phyloP scores from a whole-genome alignment of 64 coral and sea anemone species.

The Cladopsammia gracilis region DNA sequence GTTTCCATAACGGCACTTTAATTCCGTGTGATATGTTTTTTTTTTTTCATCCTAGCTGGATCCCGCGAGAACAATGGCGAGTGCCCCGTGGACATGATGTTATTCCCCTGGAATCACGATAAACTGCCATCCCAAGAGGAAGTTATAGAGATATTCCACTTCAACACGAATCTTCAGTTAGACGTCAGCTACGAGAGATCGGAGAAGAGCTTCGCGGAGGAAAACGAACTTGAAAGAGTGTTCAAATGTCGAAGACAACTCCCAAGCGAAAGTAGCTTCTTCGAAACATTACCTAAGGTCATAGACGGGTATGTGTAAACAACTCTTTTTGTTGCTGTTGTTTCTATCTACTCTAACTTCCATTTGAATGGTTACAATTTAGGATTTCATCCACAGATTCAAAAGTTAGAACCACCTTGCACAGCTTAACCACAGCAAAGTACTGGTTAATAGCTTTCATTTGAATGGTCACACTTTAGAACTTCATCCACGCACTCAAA shows the following conservation, averaged over 20 bases:
- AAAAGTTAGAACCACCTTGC: no score
- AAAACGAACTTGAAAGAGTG: constrained; percentile 10
- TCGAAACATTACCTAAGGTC: constrained; percentile 24
- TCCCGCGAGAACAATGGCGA: background rate
- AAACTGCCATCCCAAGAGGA: constrained; percentile 34
- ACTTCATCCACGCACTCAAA: no score
- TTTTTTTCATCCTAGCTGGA: background rate
- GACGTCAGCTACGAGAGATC: constrained; percentile 6
- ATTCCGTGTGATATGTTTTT: no score
- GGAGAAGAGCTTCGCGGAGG: constrained; percentile 11
- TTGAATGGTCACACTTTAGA: no score
- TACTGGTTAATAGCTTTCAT: no score
- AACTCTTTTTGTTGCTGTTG: background rate
- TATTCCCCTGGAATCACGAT: constrained; percentile 23
- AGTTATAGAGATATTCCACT: constrained; percentile 32
- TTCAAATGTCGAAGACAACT: constrained; percentile 34
- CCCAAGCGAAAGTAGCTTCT: constrained; percentile 31
- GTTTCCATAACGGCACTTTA: no score
- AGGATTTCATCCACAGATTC: no score
- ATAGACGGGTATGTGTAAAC: constrained; percentile 10
- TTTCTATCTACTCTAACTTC: background rate
- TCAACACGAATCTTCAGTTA: constrained; percentile 34
- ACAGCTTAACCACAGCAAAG: no score
- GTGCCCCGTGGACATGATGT: constrained; percentile 3
- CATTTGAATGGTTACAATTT: no score